These are phyloP conservation scores for Entomobrya multifasciata DNA, from an alignment of 2,888 invertebrate genomes.

Conservation along the genomic window DNA sequence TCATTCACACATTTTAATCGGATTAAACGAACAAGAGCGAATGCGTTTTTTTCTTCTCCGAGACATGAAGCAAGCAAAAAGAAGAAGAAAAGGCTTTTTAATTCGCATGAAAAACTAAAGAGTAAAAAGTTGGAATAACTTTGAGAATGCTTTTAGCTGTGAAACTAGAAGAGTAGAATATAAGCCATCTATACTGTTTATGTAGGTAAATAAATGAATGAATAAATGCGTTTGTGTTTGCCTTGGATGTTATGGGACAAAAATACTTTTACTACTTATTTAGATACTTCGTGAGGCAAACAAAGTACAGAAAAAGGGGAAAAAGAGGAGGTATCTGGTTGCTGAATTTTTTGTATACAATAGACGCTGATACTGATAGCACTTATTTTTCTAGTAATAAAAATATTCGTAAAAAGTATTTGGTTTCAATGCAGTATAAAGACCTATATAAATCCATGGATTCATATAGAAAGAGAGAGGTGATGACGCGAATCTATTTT, in stretches of 20 bases:
- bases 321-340: background rate
- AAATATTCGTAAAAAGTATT: background rate
- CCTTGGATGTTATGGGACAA: background rate
- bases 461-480: too few species aligned
- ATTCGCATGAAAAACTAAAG: too few species aligned
- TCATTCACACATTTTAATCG: conserved; percentile 74
- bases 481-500: conserved; percentile 73
- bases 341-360: too few species aligned
- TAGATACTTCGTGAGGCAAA: too few species aligned
- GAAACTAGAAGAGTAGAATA: background rate
- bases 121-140: background rate
- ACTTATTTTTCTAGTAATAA: too few species aligned
- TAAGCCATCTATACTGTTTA: background rate
- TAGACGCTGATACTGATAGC: too few species aligned
- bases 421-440: background rate
- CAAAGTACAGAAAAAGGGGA: background rate
- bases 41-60: conserved; percentile 37
- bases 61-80: background rate
- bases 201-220: background rate
- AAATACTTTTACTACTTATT: too few species aligned
- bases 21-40: conserved; percentile 60
- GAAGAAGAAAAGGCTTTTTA: background rate
- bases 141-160: background rate
- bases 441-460: too few species aligned
- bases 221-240: too few species aligned